A percentile compares a stretch with the other conserved stretches of the same genome.
Evolutionary conservation across 2,888 invertebrate species (phyloP).

Genomic region (Scaptomyza polygonia): DNA sequence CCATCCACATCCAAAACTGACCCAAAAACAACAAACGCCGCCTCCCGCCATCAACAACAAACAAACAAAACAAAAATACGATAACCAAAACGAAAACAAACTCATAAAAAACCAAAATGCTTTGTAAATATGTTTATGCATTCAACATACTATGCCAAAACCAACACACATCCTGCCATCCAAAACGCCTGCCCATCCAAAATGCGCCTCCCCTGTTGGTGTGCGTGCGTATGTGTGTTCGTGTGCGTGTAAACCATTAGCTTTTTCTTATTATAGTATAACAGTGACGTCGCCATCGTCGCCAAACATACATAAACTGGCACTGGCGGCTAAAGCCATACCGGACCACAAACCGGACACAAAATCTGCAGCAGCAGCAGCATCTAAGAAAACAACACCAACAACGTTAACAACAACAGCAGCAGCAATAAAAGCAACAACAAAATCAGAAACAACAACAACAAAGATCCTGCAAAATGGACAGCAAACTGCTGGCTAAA

Average conservation of each 20-base stretch:
- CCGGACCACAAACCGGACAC: slow-evolving; percentile 57
- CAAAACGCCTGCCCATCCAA: slow-evolving; percentile 44
- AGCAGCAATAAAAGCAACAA: slow-evolving; percentile 19
- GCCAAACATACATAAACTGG: slow-evolving; percentile 81
- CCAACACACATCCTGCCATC: slow-evolving; percentile 54
- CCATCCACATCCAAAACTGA: slow-evolving; percentile 71
- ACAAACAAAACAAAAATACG: slow-evolving; percentile 13
- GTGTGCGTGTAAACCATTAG: slow-evolving; percentile 81
- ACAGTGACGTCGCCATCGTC: slow-evolving; percentile 84
- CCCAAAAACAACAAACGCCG: slow-evolving; percentile 46
- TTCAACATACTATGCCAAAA: slow-evolving; percentile 47
- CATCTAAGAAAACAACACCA: slow-evolving; percentile 21
- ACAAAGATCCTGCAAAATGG: slow-evolving; percentile 70
- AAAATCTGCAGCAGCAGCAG: slow-evolving; percentile 34
- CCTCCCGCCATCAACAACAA: slow-evolving; percentile 32
- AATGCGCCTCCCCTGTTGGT: slow-evolving; percentile 37
- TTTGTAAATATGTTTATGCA: slow-evolving; percentile 71
- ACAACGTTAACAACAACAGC: slow-evolving; percentile 14
- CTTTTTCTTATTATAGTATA: slow-evolving; percentile 84
- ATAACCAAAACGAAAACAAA: slow-evolving; percentile 39
- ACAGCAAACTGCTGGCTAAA: slow-evolving; percentile 27
- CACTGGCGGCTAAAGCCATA: slow-evolving; percentile 68
- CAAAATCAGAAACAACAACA: slow-evolving; percentile 18
- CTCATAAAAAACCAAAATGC: slow-evolving; percentile 53
- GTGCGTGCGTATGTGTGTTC: slow-evolving; percentile 60